A percentile compares a stretch with the other conserved stretches of the same genome.
Conservation (phyloP, 2,113 vertebrate genomes). For the Centrocercus urophasianus region DNA sequence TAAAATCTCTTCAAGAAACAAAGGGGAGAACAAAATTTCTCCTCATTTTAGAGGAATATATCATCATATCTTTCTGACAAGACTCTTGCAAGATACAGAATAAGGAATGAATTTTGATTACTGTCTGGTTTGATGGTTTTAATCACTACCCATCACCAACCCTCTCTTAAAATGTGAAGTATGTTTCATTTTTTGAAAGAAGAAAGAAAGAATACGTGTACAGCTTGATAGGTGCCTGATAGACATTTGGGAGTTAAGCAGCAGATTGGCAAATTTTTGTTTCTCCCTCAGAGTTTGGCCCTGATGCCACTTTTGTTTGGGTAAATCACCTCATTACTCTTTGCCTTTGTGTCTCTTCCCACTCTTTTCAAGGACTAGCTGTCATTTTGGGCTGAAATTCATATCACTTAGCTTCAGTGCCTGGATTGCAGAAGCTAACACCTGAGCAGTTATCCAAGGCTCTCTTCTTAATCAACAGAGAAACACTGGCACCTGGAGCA, state of each 20-base stretch:
- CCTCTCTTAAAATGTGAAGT: not conserved
- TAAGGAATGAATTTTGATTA: not conserved
- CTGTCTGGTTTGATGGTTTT: not conserved
- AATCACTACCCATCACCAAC: not conserved
- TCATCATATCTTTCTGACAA: not conserved
- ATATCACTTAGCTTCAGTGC: not conserved
- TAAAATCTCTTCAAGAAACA: not conserved
- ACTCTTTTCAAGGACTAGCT: not conserved
- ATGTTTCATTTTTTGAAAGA: not conserved
- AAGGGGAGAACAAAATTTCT: not conserved
- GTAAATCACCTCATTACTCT: not conserved
- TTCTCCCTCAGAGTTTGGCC: not conserved
- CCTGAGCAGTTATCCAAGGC: not conserved
- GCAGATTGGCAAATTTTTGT: not conserved
- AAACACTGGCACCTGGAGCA: not conserved
- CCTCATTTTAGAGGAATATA: not conserved
- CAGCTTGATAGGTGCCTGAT: not conserved
- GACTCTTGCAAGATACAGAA: not conserved
- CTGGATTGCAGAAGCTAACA: not conserved
- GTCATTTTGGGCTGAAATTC: not conserved
- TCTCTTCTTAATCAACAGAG: not conserved
- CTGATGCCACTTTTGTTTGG: accelerated
- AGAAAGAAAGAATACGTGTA: accelerated
- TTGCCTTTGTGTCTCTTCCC: not conserved
- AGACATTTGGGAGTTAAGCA: not conserved